These are phyloP conservation scores for Etheostoma spectabile DNA, from an alignment of 2,113 vertebrate genomes.

Conservation along the genomic window DNA sequence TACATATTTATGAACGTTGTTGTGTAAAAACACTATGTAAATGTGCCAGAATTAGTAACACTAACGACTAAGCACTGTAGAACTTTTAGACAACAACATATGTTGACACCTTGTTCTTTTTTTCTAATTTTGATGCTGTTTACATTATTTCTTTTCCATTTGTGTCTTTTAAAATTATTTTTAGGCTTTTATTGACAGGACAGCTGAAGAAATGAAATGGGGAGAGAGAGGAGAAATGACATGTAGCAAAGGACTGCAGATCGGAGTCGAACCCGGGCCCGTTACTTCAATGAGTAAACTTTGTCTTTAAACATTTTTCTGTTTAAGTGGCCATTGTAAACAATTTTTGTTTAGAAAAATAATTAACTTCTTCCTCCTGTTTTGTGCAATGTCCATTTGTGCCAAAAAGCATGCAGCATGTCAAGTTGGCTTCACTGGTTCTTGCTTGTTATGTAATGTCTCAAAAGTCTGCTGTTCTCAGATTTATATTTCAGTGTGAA, in stretches of 20 bases:
- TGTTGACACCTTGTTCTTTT: neutral
- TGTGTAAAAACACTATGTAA: too few relatives aligned
- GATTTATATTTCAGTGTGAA: neutral
- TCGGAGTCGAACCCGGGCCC: too few relatives aligned
- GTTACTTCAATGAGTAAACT: too few relatives aligned
- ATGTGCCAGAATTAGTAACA: too few relatives aligned
- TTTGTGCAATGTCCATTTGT: neutral
- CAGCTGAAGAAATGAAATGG: too few relatives aligned
- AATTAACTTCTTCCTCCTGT: neutral
- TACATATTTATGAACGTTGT: too few relatives aligned
- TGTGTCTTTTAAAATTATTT: neutral
- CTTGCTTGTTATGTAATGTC: neutral
- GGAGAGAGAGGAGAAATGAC: too few relatives aligned
- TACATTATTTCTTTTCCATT: neutral
- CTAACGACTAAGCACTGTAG: neutral
- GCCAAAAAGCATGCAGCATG: neutral
- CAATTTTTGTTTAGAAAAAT: neutral
- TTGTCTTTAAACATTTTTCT: neutral
- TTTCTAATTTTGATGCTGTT: constrained; percentile 1
- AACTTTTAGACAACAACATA: constrained; percentile 21
- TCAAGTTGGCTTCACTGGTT: neutral
- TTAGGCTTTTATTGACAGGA: too few relatives aligned
- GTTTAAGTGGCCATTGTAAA: neutral
- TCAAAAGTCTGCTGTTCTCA: neutral
- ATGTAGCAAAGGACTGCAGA: too few relatives aligned